Conservation (phyloP, 2,797 vertebrate species). For the Poeciliopsis infans region DNA sequence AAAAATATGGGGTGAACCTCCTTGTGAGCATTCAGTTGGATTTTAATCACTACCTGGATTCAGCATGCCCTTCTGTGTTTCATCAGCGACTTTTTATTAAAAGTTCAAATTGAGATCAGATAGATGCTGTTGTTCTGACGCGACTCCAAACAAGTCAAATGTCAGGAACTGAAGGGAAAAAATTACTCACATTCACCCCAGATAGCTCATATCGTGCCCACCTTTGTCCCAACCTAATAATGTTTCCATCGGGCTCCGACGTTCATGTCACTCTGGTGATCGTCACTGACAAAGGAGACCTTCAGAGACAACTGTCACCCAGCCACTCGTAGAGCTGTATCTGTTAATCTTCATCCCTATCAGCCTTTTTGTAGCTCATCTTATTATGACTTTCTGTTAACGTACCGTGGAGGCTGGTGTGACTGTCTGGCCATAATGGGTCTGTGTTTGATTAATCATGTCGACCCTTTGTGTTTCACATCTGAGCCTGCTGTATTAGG, state of each 20-base stretch:
- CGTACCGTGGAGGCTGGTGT: slow-evolving; percentile 71
- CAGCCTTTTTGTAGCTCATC: slow-evolving; percentile 78
- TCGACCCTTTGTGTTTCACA: slow-evolving; percentile 78
- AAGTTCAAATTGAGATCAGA: slow-evolving; percentile 77
- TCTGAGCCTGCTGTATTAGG: slow-evolving; percentile 76
- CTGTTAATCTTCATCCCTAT: slow-evolving; percentile 79
- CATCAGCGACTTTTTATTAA: slow-evolving; percentile 75
- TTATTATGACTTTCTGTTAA: slow-evolving; percentile 85
- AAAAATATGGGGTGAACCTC: slow-evolving; percentile 39
- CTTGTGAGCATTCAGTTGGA: slow-evolving; percentile 47
- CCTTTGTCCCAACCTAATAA: slow-evolving; percentile 81
- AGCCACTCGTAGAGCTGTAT: slow-evolving; percentile 72
- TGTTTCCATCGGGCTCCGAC: slow-evolving; percentile 69
- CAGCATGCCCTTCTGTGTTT: slow-evolving; percentile 52
- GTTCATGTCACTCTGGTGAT: slow-evolving; percentile 76
- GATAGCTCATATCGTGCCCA: slow-evolving; percentile 70
- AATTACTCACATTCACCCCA: slow-evolving; percentile 57
- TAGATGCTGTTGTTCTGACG: slow-evolving; percentile 55
- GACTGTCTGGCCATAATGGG: slow-evolving; percentile 78
- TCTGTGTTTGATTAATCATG: slow-evolving; percentile 82
- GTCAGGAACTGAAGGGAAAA: slow-evolving; percentile 60
- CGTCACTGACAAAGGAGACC: slow-evolving; percentile 75
- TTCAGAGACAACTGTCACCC: slow-evolving; percentile 73
- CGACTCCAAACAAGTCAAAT: slow-evolving; percentile 66
- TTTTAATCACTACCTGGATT: slow-evolving; percentile 39